Conservation (phyloP, 2,113 vertebrate species). For the Sphyrna mokarran region DNA sequence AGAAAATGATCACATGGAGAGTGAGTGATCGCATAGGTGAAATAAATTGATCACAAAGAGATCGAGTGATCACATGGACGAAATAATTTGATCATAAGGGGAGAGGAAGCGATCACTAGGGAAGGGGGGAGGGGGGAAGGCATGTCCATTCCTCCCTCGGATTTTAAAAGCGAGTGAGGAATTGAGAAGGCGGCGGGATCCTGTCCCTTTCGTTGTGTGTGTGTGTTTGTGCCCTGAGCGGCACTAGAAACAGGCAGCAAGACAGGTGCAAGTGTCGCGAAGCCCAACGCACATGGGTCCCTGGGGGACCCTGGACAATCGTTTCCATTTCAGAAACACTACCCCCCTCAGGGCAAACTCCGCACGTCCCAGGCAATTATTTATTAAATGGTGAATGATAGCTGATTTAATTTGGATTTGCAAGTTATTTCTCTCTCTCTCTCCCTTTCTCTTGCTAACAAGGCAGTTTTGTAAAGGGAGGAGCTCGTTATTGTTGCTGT, state of each 20-base stretch:
- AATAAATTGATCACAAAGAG: background rate
- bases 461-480: background rate
- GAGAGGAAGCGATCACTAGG: background rate
- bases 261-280: slow-evolving; percentile 7
- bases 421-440: background rate
- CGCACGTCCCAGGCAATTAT: slow-evolving; percentile 67
- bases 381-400: slow-evolving; percentile 46
- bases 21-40: background rate
- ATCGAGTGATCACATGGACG: background rate
- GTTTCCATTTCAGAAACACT: slow-evolving; percentile 80
- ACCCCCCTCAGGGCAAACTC: slow-evolving; percentile 66
- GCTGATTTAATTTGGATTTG: slow-evolving; percentile 38
- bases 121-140: background rate
- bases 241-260: background rate
- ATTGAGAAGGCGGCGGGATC: background rate
- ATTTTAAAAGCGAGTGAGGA: background rate
- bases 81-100: background rate
- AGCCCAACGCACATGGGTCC: slow-evolving; percentile 43
- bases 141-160: background rate
- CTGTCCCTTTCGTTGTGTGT: background rate
- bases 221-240: background rate
- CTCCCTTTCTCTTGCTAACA: slow-evolving; percentile 36
- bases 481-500: background rate
- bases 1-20: background rate
- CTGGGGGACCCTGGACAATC: slow-evolving; percentile 59